A percentile compares a stretch with the other conserved stretches of the same genome.
Evolutionary conservation across 2,113 vertebrate genomes (phyloP).

Genomic region (Oryctolagus cuniculus): mOryCun1.1 NC_091432.1:52566001-52566500

Average conservation of each 20-base stretch:
- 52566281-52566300: neutral
- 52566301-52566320: neutral
- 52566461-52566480: too few relatives aligned
- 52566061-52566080: too few relatives aligned
- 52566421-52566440: too few relatives aligned
- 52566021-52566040: too few relatives aligned
- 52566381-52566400: neutral
- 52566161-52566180: neutral
- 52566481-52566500: too few relatives aligned
- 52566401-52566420: neutral
- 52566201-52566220: neutral
- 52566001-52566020: too few relatives aligned
- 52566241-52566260: neutral
- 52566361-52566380: neutral
- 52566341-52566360: neutral
- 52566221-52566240: neutral
- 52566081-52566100: too few relatives aligned
- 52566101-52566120: too few relatives aligned
- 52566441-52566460: too few relatives aligned
- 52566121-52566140: neutral
- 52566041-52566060: too few relatives aligned
- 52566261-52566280: neutral
- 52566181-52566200: neutral
- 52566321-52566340: neutral
- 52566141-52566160: conserved; percentile 11